These are phyloP conservation scores for Heliangelus exortis DNA, from an alignment of 2,797 vertebrate species.

Conservation along the genomic window DNA sequence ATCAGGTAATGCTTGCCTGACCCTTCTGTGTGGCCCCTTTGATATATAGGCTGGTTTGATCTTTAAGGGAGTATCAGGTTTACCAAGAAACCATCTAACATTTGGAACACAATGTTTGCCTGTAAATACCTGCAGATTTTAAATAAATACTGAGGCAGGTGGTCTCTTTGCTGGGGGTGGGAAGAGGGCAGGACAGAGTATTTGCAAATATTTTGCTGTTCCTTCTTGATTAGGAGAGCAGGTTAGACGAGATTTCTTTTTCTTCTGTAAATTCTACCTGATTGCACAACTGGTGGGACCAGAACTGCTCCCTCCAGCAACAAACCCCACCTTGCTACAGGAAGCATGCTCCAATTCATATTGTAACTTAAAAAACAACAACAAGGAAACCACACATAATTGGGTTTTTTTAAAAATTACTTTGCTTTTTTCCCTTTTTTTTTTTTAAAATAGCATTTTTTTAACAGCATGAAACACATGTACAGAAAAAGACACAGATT, in stretches of 20 bases:
- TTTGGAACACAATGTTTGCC: not conserved
- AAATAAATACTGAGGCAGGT: constrained; percentile 44
- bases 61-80: constrained; percentile 33
- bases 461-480: not conserved
- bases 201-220: constrained; percentile 36
- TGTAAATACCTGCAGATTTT: constrained; percentile 63
- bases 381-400: not conserved
- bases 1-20: not conserved
- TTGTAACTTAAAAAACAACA: not conserved
- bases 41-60: constrained; percentile 33
- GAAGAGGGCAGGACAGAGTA: constrained; percentile 16
- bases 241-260: constrained; percentile 58
- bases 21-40: constrained; percentile 28
- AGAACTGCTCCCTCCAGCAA: constrained; percentile 44
- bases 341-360: not conserved
- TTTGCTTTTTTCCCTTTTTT: not conserved
- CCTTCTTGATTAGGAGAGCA: constrained; percentile 9
- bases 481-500: not conserved
- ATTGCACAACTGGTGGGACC: constrained; percentile 38
- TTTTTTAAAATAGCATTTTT: not conserved
- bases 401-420: not conserved
- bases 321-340: not conserved
- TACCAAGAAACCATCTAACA: not conserved
- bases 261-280: constrained; percentile 34
- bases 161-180: constrained; percentile 41